Conservation (phyloP, 2,888 invertebrate genomes). For the Drosophila gaucha region DNA sequence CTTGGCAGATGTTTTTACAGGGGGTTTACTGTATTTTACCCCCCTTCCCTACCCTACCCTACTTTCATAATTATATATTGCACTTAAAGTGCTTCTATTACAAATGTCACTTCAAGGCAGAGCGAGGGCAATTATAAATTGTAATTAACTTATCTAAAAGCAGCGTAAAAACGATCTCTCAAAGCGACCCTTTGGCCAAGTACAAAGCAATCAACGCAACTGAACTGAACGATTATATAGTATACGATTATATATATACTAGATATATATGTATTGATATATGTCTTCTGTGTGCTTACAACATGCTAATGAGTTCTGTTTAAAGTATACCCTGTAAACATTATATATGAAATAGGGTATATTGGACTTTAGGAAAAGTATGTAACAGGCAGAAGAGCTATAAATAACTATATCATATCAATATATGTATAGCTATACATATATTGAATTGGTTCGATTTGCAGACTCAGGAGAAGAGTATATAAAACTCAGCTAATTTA, state of each 20-base stretch:
- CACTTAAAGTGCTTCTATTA: constrained; percentile 23
- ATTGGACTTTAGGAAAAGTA: background rate
- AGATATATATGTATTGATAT: background rate
- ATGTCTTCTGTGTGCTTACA: background rate
- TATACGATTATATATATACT: background rate
- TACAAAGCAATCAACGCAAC: constrained; percentile 4
- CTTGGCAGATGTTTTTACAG: constrained; percentile 33
- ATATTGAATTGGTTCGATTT: background rate
- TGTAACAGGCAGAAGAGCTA: background rate
- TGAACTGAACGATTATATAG: background rate
- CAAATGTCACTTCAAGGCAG: constrained; percentile 20
- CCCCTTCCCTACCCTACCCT: background rate
- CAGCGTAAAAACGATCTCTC: constrained; percentile 12
- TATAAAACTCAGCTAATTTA: too few species aligned
- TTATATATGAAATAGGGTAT: background rate
- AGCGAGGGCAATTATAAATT: constrained; percentile 20
- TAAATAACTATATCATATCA: background rate
- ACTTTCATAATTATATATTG: too few species aligned
- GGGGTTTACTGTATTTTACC: too few species aligned
- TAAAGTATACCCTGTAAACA: background rate
- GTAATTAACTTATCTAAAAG: constrained; percentile 30
- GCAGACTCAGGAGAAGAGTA: too few species aligned
- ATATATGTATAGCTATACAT: background rate
- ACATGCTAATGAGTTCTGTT: constrained; percentile 41
- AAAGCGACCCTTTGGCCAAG: constrained; percentile 19